Evolutionary conservation across 1,140 invertebrate species (phyloP).

Genomic region (Rhopalosiphum padi): DNA sequence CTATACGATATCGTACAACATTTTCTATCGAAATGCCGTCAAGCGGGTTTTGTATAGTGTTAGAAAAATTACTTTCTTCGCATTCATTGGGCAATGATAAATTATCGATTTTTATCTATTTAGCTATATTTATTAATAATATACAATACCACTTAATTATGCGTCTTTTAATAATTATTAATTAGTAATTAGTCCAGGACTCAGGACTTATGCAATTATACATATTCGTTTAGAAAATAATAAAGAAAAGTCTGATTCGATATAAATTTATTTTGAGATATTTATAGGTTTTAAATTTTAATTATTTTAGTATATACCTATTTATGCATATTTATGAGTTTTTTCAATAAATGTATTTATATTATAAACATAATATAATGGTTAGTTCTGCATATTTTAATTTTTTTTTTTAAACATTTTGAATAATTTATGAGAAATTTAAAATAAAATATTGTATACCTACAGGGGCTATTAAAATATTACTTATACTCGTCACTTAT

Average conservation of each 20-base stretch:
- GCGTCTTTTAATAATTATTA: no score
- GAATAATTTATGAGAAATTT: neutral
- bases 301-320: no score
- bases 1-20: neutral
- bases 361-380: no score
- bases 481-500: no score
- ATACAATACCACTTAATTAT: no score
- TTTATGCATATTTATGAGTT: no score
- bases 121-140: neutral
- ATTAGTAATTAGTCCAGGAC: neutral
- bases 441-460: no score
- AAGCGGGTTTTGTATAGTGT: neutral
- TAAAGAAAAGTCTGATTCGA: neutral
- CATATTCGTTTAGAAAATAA: neutral
- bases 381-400: no score
- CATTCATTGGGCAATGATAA: neutral
- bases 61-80: neutral
- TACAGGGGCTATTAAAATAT: no score
- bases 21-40: neutral
- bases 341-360: no score
- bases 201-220: neutral
- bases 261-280: neutral
- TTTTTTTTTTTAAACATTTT: neutral
- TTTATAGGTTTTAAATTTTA: no score
- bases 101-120: neutral